Evolutionary conservation across 2,113 vertebrate genomes (phyloP), one percentile per base, ranked within the genome.

Genomic region (Albula glossodonta): DNA sequence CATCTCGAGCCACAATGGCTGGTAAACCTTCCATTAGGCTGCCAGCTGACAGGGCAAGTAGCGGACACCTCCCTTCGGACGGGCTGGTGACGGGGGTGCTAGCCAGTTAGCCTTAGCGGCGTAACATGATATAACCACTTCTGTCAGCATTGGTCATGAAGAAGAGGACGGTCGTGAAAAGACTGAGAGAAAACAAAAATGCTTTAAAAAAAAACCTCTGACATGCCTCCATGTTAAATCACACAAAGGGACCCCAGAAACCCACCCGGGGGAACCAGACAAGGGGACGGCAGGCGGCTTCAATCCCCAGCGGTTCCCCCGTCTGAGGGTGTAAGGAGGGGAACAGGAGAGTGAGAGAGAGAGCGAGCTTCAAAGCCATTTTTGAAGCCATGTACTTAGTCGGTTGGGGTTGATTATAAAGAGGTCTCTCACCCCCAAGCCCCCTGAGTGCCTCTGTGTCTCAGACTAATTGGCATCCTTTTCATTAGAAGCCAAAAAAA

Each of bases 361-460:
- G 80, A 81, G 48, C 17, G 19, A 22, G 51, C 79, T 81, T 81
- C 48, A 81, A 53, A 81, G 80, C 50, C 19, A 81, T 53, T 22
- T 81, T 81, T 22, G 17, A 53, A 81, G 80, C 80, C 80, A 53
- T 81, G 80, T 22, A 81, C 51, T 81, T 22, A 53, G 51, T 81
- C 80, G 5, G 80, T 25, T 51, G 80, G 52, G 81, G 25, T 60
- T 63, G n/a, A 83, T 60, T 49, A 60, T 41, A 60, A 63, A 57
- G 81, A 63, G 81, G 81, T 60, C 81, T 83, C 52, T 83, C 25
- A 83, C 81, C 53, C 56, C 53, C 70, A 10, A n/a, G 80, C 80
- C 80, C 51, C 80, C 51, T 10, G 81, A 63, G 81, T 60, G 31
- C 56, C 25, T 48, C 52, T 4, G 53, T 57, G 56, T 31, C 82